Evolutionary conservation across 2,888 invertebrate genomes (phyloP), one percentile per base, ranked within the genome.

Genomic region (Smittia sp.): DNA sequence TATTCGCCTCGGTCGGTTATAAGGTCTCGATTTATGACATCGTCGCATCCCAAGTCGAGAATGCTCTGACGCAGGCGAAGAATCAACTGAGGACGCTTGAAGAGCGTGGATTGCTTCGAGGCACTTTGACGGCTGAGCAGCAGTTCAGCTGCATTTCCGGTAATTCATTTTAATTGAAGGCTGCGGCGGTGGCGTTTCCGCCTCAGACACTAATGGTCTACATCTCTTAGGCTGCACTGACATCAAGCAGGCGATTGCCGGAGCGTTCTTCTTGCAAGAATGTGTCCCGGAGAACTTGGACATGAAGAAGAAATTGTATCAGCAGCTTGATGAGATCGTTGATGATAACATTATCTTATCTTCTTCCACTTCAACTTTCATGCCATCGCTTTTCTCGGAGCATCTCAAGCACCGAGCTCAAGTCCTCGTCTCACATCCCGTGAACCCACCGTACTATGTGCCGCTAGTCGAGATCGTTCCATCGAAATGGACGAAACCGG

Each of bases 401-500:
- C 86, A 88, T 52, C 81, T 98, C 75, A 89, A 88, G 77, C 91
- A 97, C 79, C 85, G 84, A 75, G 81, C 84, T 27, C 87, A 88
- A 81, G 87, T 87, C 78, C 79, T 75, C 7, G 93, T 96, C 13
- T 92, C 93, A 0, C 97, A 98, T 83, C 98, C 97, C 82, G 72
- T 70, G 1, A 98, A 98, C 81, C 98, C 98, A 3, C 98, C 98
- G 0, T 97, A 97, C 81, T 97, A 95, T 80, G 94, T 96, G 24
- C 96, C 96, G 0, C 84, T 98, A 62, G 94, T 96, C 0, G 98
- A 98, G 84, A 85, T 98, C 13, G 93, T 97, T 0, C 97, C 97
- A 0, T 93, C 96, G 0, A 93, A 95, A 2, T 96, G 95, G 94
- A 98, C 98, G 0, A 88, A 90, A 70, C 85, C 89, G 0, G 90